Evolutionary conservation across 2,888 invertebrate species (phyloP).

Genomic region (Phortica okadai): DNA sequence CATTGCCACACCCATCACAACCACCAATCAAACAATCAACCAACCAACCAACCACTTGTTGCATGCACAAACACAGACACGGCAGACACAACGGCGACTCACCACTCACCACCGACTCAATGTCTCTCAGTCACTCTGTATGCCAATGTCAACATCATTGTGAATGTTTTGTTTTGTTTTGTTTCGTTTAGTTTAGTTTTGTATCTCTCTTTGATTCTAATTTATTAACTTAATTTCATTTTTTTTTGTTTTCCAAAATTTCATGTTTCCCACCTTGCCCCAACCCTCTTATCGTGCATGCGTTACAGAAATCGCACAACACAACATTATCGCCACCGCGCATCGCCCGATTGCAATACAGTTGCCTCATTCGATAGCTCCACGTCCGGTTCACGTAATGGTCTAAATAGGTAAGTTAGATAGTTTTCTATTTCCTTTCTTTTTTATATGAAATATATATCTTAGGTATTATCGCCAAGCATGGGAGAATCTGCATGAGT

Average conservation of each 20-base stretch:
- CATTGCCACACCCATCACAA: background rate
- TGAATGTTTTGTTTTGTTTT: constrained; percentile 20
- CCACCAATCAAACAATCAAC: background rate
- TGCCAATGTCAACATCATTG: background rate
- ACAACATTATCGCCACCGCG: constrained; percentile 92
- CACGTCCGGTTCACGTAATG: constrained; percentile 89
- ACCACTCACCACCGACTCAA: constrained; percentile 7
- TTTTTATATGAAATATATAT: background rate
- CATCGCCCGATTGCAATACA: constrained; percentile 93
- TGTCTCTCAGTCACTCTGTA: background rate
- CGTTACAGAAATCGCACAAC: constrained; percentile 84
- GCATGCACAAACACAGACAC: constrained; percentile 26
- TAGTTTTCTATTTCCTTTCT: no score
- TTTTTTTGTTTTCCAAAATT: background rate
- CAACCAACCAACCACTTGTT: constrained; percentile 23
- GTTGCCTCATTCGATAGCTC: constrained; percentile 93
- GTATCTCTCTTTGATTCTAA: constrained; percentile 28
- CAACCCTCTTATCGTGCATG: background rate
- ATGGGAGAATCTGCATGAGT: constrained; percentile 94
- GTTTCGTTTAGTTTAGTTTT: constrained; percentile 9
- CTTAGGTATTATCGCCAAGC: constrained; percentile 88
- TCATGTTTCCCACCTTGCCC: no score
- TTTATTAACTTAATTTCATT: background rate
- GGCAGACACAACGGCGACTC: constrained; percentile 34
- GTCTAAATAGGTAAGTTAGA: constrained; percentile 82